These are phyloP conservation scores for Iselma pallidipennis DNA, from an alignment of 2,888 invertebrate species.

Conservation along the genomic window DNA sequence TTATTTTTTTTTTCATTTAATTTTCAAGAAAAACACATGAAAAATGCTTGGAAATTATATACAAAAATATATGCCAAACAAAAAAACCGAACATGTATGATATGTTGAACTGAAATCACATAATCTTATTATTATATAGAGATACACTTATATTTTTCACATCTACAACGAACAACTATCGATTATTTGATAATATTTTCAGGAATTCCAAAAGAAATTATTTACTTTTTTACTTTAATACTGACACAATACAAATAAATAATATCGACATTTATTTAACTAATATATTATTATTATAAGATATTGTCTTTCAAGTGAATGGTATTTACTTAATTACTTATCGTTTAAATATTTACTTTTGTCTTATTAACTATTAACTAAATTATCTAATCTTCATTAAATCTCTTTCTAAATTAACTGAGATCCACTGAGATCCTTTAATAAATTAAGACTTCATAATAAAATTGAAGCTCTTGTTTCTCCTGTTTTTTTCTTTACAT, in stretches of 20 bases:
- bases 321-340: conserved; percentile 3
- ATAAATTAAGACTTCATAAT: no score
- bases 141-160: conserved; percentile 18
- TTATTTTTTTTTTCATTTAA: background rate
- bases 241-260: background rate
- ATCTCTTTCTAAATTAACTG: conserved; percentile 1
- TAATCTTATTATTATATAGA: conserved; percentile 15
- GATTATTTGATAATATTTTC: no score
- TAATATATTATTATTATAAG: conserved; percentile 13
- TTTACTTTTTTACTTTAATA: background rate
- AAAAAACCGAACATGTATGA: conserved; percentile 19
- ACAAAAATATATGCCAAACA: conserved; percentile 3
- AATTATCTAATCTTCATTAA: conserved; percentile 2
- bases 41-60: conserved; percentile 9
- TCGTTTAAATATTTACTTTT: no score
- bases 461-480: conserved; percentile 9
- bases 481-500: background rate
- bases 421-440: conserved; percentile 7
- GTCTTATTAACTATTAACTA: background rate
- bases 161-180: background rate
- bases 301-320: conserved; percentile 23
- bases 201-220: no score
- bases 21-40: conserved; percentile 14
- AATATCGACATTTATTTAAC: background rate
- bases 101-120: conserved; percentile 28